phyloP scores from a whole-genome alignment of 1,140 invertebrate species.

The Calliopsis andreniformis region DNA sequence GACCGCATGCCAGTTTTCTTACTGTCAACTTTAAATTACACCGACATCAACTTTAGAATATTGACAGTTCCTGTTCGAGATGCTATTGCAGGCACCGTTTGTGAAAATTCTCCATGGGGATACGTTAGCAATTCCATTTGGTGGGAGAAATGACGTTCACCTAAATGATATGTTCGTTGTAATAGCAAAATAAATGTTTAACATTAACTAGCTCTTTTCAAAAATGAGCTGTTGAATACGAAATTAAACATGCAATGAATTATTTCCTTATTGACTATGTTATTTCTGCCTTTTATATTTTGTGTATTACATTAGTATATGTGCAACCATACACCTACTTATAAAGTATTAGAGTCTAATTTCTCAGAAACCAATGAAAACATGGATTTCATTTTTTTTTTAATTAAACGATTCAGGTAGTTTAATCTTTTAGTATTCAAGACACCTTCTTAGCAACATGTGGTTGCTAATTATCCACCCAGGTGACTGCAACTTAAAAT shows the following conservation, averaged over 20 bases:
- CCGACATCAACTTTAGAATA: conserved; percentile 90
- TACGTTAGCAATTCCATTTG: conserved; percentile 67
- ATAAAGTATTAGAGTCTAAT: too few relatives aligned
- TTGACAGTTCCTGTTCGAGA: conserved; percentile 85
- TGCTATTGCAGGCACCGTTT: conserved; percentile 87
- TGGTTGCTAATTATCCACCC: too few relatives aligned
- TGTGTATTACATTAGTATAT: background rate
- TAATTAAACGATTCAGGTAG: too few relatives aligned
- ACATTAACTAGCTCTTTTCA: background rate
- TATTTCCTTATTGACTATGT: background rate
- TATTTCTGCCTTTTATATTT: background rate
- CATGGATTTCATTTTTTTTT: too few relatives aligned
- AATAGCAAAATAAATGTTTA: background rate
- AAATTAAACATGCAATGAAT: background rate
- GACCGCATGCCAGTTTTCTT: conserved; percentile 91
- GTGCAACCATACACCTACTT: too few relatives aligned
- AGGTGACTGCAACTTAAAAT: too few relatives aligned
- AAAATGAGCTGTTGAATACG: background rate
- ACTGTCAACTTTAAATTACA: conserved; percentile 86
- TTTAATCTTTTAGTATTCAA: too few relatives aligned
- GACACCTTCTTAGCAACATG: too few relatives aligned
- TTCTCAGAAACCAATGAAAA: too few relatives aligned
- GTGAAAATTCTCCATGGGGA: conserved; percentile 80
- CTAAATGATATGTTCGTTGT: background rate
- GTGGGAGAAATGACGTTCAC: conserved; percentile 55